phyloP scores from a whole-genome alignment of 2,888 invertebrate genomes.

The Polymixis flavicincta region DNA sequence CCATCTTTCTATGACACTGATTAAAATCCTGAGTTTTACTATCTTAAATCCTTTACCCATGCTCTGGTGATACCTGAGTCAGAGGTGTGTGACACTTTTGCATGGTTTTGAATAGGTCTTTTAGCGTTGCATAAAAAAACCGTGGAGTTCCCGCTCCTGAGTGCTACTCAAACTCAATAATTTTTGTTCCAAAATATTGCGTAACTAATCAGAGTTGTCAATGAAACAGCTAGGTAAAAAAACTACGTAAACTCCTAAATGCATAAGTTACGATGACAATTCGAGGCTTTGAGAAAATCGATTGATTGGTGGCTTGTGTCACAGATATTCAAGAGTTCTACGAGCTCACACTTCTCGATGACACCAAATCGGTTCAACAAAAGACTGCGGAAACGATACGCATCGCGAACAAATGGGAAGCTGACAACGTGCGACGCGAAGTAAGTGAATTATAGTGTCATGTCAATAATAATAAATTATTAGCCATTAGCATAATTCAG shows the following conservation, averaged over 20 bases:
- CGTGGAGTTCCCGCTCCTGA: too few species aligned
- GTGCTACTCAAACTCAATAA: too few species aligned
- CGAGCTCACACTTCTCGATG: conserved; percentile 98
- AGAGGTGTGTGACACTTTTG: too few species aligned
- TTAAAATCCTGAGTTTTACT: too few species aligned
- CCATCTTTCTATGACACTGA: too few species aligned
- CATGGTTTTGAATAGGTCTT: too few species aligned
- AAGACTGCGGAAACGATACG: conserved; percentile 98
- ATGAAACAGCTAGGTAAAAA: conserved; percentile 10
- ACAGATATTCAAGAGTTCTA: conserved; percentile 99
- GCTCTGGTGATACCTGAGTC: too few species aligned
- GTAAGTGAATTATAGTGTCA: conserved; percentile 71
- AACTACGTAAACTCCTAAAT: conserved; percentile 11
- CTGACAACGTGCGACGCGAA: conserved; percentile 86
- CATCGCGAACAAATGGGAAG: conserved; percentile 98
- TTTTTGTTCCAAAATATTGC: too few species aligned
- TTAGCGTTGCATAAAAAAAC: too few species aligned
- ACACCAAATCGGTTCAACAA: conserved; percentile 98
- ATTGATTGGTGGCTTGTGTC: conserved; percentile 36
- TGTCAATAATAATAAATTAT: neutral
- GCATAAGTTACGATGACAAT: conserved; percentile 28
- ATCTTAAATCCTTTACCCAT: too few species aligned
- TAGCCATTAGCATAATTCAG: conserved; percentile 25
- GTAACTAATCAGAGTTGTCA: neutral
- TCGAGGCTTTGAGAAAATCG: conserved; percentile 22